Evolutionary conservation across 2,113 vertebrate species (phyloP), one percentile per base, ranked within the genome.

Genomic region (Xiphophorus hellerii): DNA sequence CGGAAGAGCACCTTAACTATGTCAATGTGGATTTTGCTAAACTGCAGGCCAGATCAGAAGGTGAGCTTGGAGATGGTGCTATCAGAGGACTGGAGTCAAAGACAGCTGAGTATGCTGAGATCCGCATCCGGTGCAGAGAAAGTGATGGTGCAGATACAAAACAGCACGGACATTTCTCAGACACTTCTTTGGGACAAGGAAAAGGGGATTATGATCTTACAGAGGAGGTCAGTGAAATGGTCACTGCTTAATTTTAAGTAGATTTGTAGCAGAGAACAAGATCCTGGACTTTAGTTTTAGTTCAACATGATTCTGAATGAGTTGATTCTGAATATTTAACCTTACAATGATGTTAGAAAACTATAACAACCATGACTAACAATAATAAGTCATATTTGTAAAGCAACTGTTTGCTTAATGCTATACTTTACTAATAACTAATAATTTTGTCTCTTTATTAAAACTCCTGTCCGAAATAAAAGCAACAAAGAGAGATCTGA

Each of bases 41-140:
- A 73, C 62, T 71, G 27, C 74, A 82, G 48, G 51, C 4, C 9
- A 66, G n/a, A 1, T 37, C 77, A n/a, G 66, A 62, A 22, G 62
- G 6, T 1, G 30, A 74, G 25, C 48, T 33, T 0, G 37, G 27
- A 8, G 67, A 54, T 13, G 78, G 14, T 15, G 77, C 76, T 48
- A 62, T 85, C 29, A 69, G 66, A 65, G 81, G 74, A 22, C 63
- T 69, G 58, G 60, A 14, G 27, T 77, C 78, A 58, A 73, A 75
- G 54, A 85, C 35, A 1, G 1, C 65, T 0, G 81, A 85, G 54
- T 85, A 83, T 2, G 65, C 88, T 10, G 71, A 89, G 76, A 69
- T 88, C 62, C 27, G 0, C n/a, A 44, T 68, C 33, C 22, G 42
- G 4, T 30, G 58, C 15, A 30, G 0, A 51, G 81, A 17, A 76